Evolutionary conservation across 2,113 vertebrate species (phyloP), one percentile per base, ranked within the genome.

Genomic region (Myotis davidii): DNA sequence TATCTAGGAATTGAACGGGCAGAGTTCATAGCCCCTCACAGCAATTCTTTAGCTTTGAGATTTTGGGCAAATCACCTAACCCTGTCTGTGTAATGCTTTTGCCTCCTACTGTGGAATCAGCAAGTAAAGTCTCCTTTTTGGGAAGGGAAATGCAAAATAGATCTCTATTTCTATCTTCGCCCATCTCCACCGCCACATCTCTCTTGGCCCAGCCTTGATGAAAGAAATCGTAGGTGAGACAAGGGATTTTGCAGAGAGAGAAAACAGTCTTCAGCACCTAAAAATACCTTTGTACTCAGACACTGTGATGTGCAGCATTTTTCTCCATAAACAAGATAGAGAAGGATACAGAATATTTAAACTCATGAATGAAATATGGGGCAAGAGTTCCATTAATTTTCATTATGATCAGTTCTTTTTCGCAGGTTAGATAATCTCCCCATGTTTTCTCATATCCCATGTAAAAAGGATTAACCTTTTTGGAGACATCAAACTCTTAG

Each of bases 1-100:
- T 84, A 45, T 72, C 79, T 27, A 5, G 29, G 29, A 70, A 42
- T 20, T 32, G 61, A 92, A 76, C 32, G 59, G 16, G 7, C 34
- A 64, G 45, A 77, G 59, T 73, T 87, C 67, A 29, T 32, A 85
- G 81, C 2, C 18, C 14, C 11, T 90, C 27, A 39, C 59, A 29
- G 50, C 74, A 16, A 67, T 42, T 88, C 90, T 85, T 79, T 27
- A 48, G 81, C 82, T 72, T 4, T 39, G 85, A 86, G 88, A 94
- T 92, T 96, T 92, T 5, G 94, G 39, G 32, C 42, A 81, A 83
- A 96, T 92, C 90, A 52, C 84, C 79, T 92, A 52, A 85, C n/a
- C 73, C 69, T 61, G 2, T 48, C 61, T 70, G 70, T 65, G 92
- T 94, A 79, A 97, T 52, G 34, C 45, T 52, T 83, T 52, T 83